Evolutionary conservation across 2,888 invertebrate genomes (phyloP), one percentile per base, ranked within the genome.

Genomic region (Leptinotarsa juncta): DNA sequence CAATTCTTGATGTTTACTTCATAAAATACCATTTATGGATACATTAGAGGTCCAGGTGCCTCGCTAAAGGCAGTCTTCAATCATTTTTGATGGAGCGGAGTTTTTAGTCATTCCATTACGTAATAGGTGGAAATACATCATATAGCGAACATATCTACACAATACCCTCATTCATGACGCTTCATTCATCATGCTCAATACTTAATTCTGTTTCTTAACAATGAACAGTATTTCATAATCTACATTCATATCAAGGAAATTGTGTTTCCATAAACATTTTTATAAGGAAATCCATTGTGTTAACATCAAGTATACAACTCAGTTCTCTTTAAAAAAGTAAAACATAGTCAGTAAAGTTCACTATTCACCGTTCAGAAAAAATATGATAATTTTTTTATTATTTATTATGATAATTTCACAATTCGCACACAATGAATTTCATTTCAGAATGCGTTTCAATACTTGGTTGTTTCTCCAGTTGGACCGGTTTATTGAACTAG

Each of bases 151-250:
- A 60, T 12, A 60, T 60, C 60, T 60, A 20, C 60, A 60, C 3
- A 60, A 26, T 60, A 60, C 16, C 15, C 16, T 60, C 23, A 26
- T 60, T 60, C 60, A 20, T 60, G 60, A 20, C 15, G 60, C 60
- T 60, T 26, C 60, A 60, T 60, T 60, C 23, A 60, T 60, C 60
- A 60, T 20, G 23, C 23, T 60, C 26, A 60, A 60, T 60, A 23
- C 26, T 60, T 60, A 26, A 60, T 60, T 60, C 60, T 26, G 16
- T 14, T 26, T 23, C 60, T 15, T 4, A 60, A 60, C 60, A 60
- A 60, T 26, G 60, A 60, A 60, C 60, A 14, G 23, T 26, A 23
- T 60, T 60, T 60, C 20, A 15, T 60, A 26, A 60, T 60, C 60
- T 7, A 15, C 60, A 23, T 23, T 20, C 23, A 23, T 57, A 57